phyloP scores from a whole-genome alignment of 2,888 invertebrate genomes.

The Unio delphinus region DNA sequence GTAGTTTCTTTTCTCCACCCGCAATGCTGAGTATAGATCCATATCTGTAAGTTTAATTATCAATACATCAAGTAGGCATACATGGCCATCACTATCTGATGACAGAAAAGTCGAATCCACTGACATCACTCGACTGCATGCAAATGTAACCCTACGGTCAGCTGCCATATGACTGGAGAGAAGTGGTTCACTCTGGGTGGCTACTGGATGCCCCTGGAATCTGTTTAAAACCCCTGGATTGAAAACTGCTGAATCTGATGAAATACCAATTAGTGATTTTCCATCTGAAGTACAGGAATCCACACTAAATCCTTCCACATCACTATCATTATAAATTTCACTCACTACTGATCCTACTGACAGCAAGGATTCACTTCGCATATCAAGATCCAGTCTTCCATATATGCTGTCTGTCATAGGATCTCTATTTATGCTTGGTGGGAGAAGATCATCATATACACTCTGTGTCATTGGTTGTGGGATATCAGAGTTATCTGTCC shows the following conservation, averaged over 20 bases:
- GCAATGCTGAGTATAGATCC: conserved; percentile 81
- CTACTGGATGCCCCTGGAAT: conserved; percentile 3
- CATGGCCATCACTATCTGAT: conserved; percentile 24
- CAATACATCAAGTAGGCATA: conserved; percentile 82
- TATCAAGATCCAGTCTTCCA: conserved; percentile 63
- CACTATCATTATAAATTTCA: conserved; percentile 35
- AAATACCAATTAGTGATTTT: too few relatives aligned
- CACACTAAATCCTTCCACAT: conserved; percentile 41
- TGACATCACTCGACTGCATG: too few relatives aligned
- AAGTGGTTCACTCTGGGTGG: conserved; percentile 1
- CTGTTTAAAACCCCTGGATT: neutral
- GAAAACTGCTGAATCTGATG: conserved; percentile 14
- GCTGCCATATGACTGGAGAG: neutral
- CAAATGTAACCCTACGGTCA: too few relatives aligned
- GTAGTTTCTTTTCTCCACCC: conserved; percentile 59
- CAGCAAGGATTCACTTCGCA: conserved; percentile 28
- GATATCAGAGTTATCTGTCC: neutral
- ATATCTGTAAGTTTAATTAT: conserved; percentile 82
- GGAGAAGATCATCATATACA: conserved; percentile 44
- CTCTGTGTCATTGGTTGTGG: conserved; percentile 49
- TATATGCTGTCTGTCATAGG: conserved; percentile 67
- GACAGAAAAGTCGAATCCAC: too few relatives aligned
- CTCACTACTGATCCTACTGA: conserved; percentile 3
- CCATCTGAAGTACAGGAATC: conserved; percentile 36
- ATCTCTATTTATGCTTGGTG: conserved; percentile 40